These are phyloP conservation scores for Coregonus sp. DNA, from an alignment of 2,797 vertebrate genomes.

Conservation along the genomic window DNA sequence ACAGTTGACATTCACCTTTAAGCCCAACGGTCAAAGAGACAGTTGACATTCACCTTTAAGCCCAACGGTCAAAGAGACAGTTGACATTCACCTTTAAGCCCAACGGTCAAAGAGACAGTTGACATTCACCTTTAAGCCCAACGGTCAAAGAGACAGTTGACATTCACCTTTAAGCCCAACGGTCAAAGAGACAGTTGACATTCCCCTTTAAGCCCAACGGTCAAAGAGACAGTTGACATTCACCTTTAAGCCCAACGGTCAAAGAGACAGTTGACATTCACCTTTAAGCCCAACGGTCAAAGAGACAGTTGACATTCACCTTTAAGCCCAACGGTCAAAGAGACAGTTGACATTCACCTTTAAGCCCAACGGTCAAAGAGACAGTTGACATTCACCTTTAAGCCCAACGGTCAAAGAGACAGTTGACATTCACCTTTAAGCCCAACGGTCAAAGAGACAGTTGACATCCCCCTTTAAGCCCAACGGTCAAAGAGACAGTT, in stretches of 20 bases:
- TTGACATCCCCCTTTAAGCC: constrained; percentile 53
- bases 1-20: constrained; percentile 59
- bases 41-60: constrained; percentile 56
- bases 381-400: constrained; percentile 59
- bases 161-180: constrained; percentile 41
- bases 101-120: constrained; percentile 57
- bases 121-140: constrained; percentile 48
- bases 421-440: constrained; percentile 56
- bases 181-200: constrained; percentile 65
- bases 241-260: constrained; percentile 14
- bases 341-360: constrained; percentile 62
- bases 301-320: constrained; percentile 64
- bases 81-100: constrained; percentile 55
- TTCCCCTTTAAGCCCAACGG: constrained; percentile 34
- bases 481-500: not conserved
- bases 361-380: constrained; percentile 45
- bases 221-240: constrained; percentile 68
- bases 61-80: constrained; percentile 51
- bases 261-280: constrained; percentile 67
- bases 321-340: constrained; percentile 38
- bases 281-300: constrained; percentile 30
- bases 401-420: constrained; percentile 50
- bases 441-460: constrained; percentile 51
- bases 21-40: constrained; percentile 50
- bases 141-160: constrained; percentile 61